A percentile compares a stretch with the other conserved stretches of the same genome.
Evolutionary conservation across 2,797 vertebrate genomes (phyloP).

Genomic region (Miichthys miiuy): DNA sequence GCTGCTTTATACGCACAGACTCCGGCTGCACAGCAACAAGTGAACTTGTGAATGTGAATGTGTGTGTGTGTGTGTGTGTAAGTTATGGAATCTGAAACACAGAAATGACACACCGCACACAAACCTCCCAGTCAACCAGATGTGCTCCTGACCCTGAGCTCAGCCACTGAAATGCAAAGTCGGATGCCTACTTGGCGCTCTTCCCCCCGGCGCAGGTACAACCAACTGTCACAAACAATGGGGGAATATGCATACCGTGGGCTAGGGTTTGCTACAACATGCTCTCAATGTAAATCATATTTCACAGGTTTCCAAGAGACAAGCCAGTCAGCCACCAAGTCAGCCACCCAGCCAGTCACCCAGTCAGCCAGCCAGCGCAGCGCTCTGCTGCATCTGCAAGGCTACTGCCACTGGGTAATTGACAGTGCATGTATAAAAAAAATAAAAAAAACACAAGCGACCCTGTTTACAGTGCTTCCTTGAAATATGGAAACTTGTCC

Average conservation of each 20-base stretch:
- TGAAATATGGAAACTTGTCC: conserved; percentile 72
- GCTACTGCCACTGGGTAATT: conserved; percentile 74
- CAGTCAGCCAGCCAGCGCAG: conserved; percentile 57
- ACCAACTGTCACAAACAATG: conserved; percentile 86
- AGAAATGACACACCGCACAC: conserved; percentile 69
- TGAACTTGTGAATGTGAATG: conserved; percentile 49
- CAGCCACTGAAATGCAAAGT: conserved; percentile 84
- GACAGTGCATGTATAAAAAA: conserved; percentile 64
- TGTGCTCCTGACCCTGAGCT: conserved; percentile 84
- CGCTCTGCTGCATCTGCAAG: conserved; percentile 53
- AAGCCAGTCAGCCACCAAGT: conserved; percentile 74
- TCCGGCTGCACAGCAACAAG: conserved; percentile 80
- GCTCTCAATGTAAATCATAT: conserved; percentile 84
- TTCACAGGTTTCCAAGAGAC: conserved; percentile 79
- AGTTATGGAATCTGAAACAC: conserved; percentile 56
- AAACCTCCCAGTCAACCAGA: conserved; percentile 81
- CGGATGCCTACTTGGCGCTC: conserved; percentile 72
- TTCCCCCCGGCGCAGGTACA: conserved; percentile 73
- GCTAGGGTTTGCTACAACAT: conserved; percentile 82
- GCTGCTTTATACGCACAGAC: conserved; percentile 62
- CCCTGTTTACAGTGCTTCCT: conserved; percentile 63
- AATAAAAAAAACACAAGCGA: conserved; percentile 37
- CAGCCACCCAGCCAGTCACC: conserved; percentile 68
- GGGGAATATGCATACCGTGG: conserved; percentile 80
- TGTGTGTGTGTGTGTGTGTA: conserved; percentile 14